A percentile compares a stretch with the other conserved stretches of the same genome.
Conservation (phyloP, 2,888 invertebrate genomes). For the Stenodema calcarata region DNA sequence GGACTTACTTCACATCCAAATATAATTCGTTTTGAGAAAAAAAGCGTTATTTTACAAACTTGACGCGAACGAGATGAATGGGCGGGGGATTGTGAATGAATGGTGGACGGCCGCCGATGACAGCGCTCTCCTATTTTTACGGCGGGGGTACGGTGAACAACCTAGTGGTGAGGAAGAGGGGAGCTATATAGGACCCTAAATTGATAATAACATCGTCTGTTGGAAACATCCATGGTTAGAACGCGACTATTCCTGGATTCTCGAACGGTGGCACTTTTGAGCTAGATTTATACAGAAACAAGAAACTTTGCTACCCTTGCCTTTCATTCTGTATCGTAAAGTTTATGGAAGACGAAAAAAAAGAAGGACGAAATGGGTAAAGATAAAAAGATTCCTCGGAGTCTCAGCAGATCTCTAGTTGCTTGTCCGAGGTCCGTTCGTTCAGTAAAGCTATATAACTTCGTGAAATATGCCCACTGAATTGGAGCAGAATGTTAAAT, state of each 20-base stretch:
- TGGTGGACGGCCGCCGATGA: slow-evolving; percentile 35
- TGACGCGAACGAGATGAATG: slow-evolving; percentile 43
- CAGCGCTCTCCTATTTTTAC: slow-evolving; percentile 44
- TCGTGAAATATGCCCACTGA: slow-evolving; percentile 7
- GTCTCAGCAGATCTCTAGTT: not conserved
- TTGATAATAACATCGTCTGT: slow-evolving; percentile 41
- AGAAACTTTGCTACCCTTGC: slow-evolving; percentile 20
- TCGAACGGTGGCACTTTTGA: slow-evolving; percentile 2
- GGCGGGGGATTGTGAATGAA: slow-evolving; percentile 43
- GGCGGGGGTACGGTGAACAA: slow-evolving; percentile 30
- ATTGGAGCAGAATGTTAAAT: not conserved
- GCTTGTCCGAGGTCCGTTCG: slow-evolving; percentile 31
- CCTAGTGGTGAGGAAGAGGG: slow-evolving; percentile 10
- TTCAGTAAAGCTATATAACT: not conserved
- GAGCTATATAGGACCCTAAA: slow-evolving; percentile 44
- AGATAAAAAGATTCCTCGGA: not conserved
- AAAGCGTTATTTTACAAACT: slow-evolving; percentile 43
- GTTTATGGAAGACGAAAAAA: slow-evolving; percentile 7
- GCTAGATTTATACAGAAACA: slow-evolving; percentile 28
- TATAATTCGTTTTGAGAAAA: slow-evolving; percentile 34
- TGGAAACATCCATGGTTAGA: slow-evolving; percentile 35
- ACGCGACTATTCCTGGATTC: slow-evolving; percentile 27
- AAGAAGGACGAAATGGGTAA: not conserved
- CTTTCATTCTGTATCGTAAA: slow-evolving; percentile 18
- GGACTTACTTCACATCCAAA: slow-evolving; percentile 42